Evolutionary conservation across 2,113 vertebrate genomes (phyloP).

Genomic region (Recurvirostra avosetta): DNA sequence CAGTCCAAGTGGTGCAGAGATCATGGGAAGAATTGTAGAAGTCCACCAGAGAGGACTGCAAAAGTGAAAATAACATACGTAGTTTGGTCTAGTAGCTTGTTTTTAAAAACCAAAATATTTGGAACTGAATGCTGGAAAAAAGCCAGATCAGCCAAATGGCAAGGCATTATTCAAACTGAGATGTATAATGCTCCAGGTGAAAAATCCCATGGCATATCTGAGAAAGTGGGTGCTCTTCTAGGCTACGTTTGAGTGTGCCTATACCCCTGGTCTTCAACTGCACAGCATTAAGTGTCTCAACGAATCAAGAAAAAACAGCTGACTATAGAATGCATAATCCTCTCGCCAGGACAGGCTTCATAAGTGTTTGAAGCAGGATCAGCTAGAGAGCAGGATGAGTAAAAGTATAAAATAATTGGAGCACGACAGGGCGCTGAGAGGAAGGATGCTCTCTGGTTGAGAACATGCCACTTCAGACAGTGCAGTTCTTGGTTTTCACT

Average conservation of each 20-base stretch:
- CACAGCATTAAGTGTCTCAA: background rate
- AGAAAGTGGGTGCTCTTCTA: background rate
- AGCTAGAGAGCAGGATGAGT: background rate
- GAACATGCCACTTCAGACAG: background rate
- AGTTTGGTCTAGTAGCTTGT: background rate
- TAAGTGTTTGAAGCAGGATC: background rate
- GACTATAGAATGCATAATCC: background rate
- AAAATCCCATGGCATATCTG: background rate
- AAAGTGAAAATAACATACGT: background rate
- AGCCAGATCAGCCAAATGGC: background rate
- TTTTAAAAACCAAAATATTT: background rate
- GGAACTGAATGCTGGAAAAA: background rate
- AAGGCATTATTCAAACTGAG: background rate
- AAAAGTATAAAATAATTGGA: background rate
- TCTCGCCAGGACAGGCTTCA: background rate
- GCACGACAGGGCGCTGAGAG: background rate
- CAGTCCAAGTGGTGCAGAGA: background rate
- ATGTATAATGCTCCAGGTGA: background rate
- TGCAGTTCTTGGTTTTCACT: background rate
- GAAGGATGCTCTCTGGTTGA: background rate
- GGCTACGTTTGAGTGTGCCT: background rate
- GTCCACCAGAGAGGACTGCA: background rate
- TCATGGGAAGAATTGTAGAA: background rate
- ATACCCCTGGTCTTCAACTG: background rate
- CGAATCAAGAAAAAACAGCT: background rate